Evolutionary conservation across 2,888 invertebrate genomes (phyloP), one percentile per base, ranked within the genome.

Genomic region (Cabera pusaria): DNA sequence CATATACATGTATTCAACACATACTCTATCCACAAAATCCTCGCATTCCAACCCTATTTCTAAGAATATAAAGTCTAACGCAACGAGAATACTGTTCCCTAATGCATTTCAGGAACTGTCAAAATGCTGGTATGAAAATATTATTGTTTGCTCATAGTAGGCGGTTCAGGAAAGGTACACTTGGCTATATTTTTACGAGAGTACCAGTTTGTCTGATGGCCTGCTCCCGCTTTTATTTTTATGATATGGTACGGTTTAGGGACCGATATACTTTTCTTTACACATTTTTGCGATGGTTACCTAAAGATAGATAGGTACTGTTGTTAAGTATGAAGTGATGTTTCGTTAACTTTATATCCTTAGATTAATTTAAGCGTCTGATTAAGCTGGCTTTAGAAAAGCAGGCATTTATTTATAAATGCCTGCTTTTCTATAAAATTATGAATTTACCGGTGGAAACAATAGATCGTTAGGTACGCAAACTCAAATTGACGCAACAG

Each of bases 131-230:
- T 44, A 40, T 44, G 34, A 47, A 43, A 47, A 50, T 44, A 47
- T 47, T 47, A 44, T 49, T 50, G 47, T 47, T 44, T 42, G 39
- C 36, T 47, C 28, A 35, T 36, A 39, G 31, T 29, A 21, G 24
- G 29, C 23, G 31, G 36, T 36, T 43, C 23, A 37, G 31, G 21
- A 36, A 29, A 39, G 36, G 37, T 37, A 40, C 39, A 34, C 28
- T 21, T 32, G 32, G 32, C 17, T 40, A 43, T 45, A 32, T 39
- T 39, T 31, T 39, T 38, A 44, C 35, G 39, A 39, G 35, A 44
- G 39, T 36, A 32, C 35, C 39, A 35, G 39, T 44, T 38, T 39
- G 32, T 44, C 38, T 43, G 43, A 43, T 42, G 32, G 24, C 26
- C 39, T 32, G 27, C 42, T 43, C 37, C 25, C 28, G 19, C 4